These are phyloP conservation scores for Aromia moschata DNA, from an alignment of 2,888 invertebrate species.

Conservation along the genomic window DNA sequence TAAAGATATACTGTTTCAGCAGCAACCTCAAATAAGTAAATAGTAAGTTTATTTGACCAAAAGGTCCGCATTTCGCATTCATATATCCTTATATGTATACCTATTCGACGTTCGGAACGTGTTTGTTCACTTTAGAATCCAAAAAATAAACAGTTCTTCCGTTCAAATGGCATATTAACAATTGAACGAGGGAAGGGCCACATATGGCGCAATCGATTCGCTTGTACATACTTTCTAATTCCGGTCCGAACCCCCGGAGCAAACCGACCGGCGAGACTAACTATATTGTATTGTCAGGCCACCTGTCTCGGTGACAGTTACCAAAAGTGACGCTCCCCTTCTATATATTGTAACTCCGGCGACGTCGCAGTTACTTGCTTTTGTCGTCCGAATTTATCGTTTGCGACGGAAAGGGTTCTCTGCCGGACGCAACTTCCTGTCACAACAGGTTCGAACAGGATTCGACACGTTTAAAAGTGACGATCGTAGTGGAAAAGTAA, in stretches of 20 bases:
- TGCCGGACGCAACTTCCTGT: conserved; percentile 3
- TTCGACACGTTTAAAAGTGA: neutral
- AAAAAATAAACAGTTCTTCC: conserved; percentile 7
- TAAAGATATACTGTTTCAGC: too few relatives aligned
- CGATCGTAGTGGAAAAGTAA: neutral
- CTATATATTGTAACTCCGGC: conserved; percentile 31
- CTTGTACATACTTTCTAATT: conserved; percentile 53
- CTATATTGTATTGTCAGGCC: conserved; percentile 58
- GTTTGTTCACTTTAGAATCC: conserved; percentile 22
- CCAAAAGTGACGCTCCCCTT: conserved; percentile 47
- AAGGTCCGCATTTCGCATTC: too few relatives aligned
- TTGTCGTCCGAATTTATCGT: conserved; percentile 28
- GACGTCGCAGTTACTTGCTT: conserved; percentile 28
- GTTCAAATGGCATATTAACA: neutral
- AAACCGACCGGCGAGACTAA: conserved; percentile 56
- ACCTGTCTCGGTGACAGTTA: conserved; percentile 54
- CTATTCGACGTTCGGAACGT: too few relatives aligned
- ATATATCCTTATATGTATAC: too few relatives aligned
- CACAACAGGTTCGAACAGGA: conserved; percentile 20
- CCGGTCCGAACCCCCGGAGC: conserved; percentile 47
- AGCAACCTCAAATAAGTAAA: too few relatives aligned
- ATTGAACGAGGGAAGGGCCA: conserved; percentile 16
- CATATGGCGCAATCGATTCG: conserved; percentile 57
- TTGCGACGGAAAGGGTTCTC: conserved; percentile 21
- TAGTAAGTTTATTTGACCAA: too few relatives aligned